These are phyloP conservation scores for Ichneumoninae sp. DNA, from an alignment of 2,888 invertebrate genomes.

Conservation along the genomic window DNA sequence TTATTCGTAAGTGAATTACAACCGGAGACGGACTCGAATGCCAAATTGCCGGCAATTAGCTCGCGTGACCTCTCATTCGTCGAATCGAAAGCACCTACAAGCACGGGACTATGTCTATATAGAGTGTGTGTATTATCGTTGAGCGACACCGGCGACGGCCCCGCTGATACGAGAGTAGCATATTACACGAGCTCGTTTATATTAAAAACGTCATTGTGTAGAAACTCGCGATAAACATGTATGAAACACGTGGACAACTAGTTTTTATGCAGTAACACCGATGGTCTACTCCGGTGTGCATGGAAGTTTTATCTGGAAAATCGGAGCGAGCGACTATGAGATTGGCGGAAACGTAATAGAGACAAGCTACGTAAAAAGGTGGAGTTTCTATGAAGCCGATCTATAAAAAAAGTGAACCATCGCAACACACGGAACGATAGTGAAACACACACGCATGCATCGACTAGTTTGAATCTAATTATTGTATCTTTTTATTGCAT, in stretches of 20 bases:
- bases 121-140: constrained; percentile 4
- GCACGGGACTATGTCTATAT: neutral
- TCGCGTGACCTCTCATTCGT: constrained; percentile 52
- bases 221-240: neutral
- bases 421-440: neutral
- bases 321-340: neutral
- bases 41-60: constrained; percentile 55
- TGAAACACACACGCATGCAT: neutral
- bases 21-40: constrained; percentile 3
- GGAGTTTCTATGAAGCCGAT: neutral
- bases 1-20: constrained; percentile 37
- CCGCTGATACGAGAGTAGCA: neutral
- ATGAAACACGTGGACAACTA: neutral
- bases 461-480: neutral
- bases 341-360: neutral
- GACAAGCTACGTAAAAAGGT: neutral
- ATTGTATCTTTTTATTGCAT: neutral
- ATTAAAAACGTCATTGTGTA: neutral
- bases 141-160: constrained; percentile 10
- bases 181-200: neutral
- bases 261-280: neutral
- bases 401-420: neutral
- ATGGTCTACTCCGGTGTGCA: neutral
- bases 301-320: constrained; percentile 3
- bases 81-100: constrained; percentile 39